Evolutionary conservation across 2,113 vertebrate species (phyloP).

Genomic region (Colinus virginianus): DNA sequence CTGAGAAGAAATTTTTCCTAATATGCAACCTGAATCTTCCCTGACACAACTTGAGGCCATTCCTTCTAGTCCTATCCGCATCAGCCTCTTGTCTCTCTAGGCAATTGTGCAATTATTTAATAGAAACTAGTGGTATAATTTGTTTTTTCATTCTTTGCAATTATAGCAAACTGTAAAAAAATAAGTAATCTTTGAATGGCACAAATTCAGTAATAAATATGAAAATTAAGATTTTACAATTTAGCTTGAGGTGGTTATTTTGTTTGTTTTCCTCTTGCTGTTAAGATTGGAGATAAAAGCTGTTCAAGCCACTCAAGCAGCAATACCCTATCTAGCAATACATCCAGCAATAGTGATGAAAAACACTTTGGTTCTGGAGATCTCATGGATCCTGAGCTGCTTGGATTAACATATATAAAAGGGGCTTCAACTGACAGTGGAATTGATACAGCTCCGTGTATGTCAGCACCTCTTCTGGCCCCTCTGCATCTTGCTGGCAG

Average conservation of each 20-base stretch:
- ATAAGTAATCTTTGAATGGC: slow-evolving; percentile 4
- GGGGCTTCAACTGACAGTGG: slow-evolving; percentile 96
- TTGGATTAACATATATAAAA: slow-evolving; percentile 93
- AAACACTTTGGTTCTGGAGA: slow-evolving; percentile 95
- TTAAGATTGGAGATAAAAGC: slow-evolving; percentile 89
- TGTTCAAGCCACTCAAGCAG: slow-evolving; percentile 95
- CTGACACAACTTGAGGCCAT: too few species aligned
- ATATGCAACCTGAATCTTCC: too few species aligned
- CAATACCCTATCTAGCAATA: slow-evolving; percentile 92
- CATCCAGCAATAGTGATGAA: slow-evolving; percentile 95
- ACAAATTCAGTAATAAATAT: slow-evolving; percentile 4
- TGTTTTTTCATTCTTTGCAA: slow-evolving; percentile 3
- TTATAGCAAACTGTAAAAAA: neutral
- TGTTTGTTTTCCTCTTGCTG: slow-evolving; percentile 9
- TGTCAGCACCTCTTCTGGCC: slow-evolving; percentile 77
- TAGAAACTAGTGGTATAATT: slow-evolving; percentile 18
- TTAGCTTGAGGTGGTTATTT: neutral
- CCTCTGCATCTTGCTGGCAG: slow-evolving; percentile 76
- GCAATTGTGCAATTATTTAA: slow-evolving; percentile 36
- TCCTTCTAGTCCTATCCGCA: neutral
- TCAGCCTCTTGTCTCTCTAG: slow-evolving; percentile 31
- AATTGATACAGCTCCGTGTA: slow-evolving; percentile 92
- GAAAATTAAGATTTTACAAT: slow-evolving; percentile 20
- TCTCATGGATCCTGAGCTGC: slow-evolving; percentile 92
- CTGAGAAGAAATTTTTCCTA: too few species aligned